phyloP scores from a whole-genome alignment of 2,797 vertebrate genomes.

The Kryptolebias ocellatus region DNA sequence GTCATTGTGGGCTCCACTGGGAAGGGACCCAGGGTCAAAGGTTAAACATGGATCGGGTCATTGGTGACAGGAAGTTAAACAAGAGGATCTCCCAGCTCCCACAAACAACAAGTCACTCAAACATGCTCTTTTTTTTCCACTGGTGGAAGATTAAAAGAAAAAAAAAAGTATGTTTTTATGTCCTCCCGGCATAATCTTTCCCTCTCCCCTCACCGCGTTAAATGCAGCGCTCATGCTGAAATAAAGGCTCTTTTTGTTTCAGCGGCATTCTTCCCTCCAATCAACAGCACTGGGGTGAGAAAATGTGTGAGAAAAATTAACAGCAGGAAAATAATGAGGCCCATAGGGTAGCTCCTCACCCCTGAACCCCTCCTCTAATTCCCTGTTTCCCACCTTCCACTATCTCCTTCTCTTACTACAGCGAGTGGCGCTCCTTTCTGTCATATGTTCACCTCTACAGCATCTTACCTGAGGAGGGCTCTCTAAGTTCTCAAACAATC shows the following conservation, averaged over 20 bases:
- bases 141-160: slow-evolving; percentile 9
- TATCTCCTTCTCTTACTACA: slow-evolving; percentile 59
- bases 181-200: slow-evolving; percentile 18
- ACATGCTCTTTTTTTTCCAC: slow-evolving; percentile 24
- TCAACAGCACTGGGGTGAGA: slow-evolving; percentile 85
- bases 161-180: slow-evolving; percentile 18
- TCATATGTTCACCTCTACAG: slow-evolving; percentile 48
- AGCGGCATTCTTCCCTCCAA: slow-evolving; percentile 76
- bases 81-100: slow-evolving; percentile 75
- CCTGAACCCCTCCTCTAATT: slow-evolving; percentile 76
- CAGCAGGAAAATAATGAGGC: slow-evolving; percentile 89
- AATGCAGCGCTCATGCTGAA: slow-evolving; percentile 46
- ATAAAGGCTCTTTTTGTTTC: slow-evolving; percentile 70
- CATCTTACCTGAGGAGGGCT: slow-evolving; percentile 71
- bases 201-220: slow-evolving; percentile 22
- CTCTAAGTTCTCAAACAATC: slow-evolving; percentile 59
- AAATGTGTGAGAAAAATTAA: slow-evolving; percentile 85
- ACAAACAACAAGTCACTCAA: slow-evolving; percentile 46
- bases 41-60: slow-evolving; percentile 81
- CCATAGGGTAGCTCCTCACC: slow-evolving; percentile 85
- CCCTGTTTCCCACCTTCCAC: slow-evolving; percentile 81
- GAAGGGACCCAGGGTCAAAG: slow-evolving; percentile 74
- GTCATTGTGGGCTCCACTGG: slow-evolving; percentile 70
- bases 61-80: slow-evolving; percentile 82
- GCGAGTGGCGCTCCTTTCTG: slow-evolving; percentile 70